phyloP scores from a whole-genome alignment of 30 jellyfish, hydroid and myxozoan species.

The Chrysaora quinquecirrha region DNA sequence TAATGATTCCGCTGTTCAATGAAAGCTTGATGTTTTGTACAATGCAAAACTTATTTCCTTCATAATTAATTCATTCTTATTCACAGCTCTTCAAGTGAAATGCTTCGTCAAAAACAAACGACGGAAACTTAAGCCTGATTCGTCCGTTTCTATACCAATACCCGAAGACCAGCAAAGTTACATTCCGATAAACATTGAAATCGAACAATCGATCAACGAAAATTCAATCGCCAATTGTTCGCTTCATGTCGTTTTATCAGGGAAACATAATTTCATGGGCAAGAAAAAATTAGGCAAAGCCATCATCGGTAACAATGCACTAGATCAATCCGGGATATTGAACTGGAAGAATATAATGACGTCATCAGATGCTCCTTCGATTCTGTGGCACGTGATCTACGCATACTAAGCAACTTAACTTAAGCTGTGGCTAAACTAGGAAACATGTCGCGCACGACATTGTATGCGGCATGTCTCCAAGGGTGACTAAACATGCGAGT shows the following conservation, averaged over 20 bases:
- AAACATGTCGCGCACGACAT: too few relatives aligned
- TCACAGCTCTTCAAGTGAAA: constrained; percentile 46
- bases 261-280: constrained; percentile 53
- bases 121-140: constrained; percentile 23
- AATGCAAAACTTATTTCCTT: too few relatives aligned
- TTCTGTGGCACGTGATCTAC: constrained; percentile 50
- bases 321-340: constrained; percentile 7
- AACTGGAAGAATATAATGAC: constrained; percentile 42
- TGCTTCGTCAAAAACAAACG: constrained; percentile 26
- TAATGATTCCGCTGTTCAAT: too few relatives aligned
- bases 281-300: constrained; percentile 31
- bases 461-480: too few relatives aligned
- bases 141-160: constrained; percentile 2
- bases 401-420: too few relatives aligned
- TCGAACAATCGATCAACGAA: constrained; percentile 15
- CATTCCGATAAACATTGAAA: constrained; percentile 36
- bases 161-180: neutral
- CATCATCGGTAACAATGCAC: constrained; percentile 36
- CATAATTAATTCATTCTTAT: too few relatives aligned
- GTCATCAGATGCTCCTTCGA: constrained; percentile 24
- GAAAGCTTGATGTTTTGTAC: too few relatives aligned
- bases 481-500: too few relatives aligned
- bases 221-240: constrained; percentile 16
- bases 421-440: too few relatives aligned
- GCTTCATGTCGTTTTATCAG: constrained; percentile 41